Conservation (phyloP, 2,888 invertebrate species). For the Tuberolachnus salignus region DNA sequence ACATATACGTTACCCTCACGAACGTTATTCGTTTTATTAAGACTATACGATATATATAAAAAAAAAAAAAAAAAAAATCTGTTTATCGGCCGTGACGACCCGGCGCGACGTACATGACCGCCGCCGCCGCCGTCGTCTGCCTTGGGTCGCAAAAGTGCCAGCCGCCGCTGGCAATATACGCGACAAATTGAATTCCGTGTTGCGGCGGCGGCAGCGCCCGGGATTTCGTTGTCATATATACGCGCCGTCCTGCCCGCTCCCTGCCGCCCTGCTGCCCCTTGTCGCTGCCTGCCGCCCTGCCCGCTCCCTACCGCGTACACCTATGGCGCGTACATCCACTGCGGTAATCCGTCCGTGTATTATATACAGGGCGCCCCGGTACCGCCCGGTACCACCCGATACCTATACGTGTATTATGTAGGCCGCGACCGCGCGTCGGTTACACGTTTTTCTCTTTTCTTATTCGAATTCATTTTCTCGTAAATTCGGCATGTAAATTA, state of each 20-base stretch:
- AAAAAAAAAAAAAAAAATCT: neutral
- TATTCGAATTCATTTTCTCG: too few relatives aligned
- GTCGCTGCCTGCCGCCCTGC: too few relatives aligned
- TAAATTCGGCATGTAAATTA: too few relatives aligned
- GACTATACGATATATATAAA: too few relatives aligned
- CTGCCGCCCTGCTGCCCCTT: neutral
- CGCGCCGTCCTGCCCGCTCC: neutral
- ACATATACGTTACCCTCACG: too few relatives aligned
- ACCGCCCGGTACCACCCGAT: too few relatives aligned
- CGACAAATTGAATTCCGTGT: slow-evolving; percentile 29
- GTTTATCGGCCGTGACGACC: slow-evolving; percentile 10
- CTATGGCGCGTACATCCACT: neutral
- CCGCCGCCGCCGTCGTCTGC: neutral
- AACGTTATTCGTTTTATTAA: too few relatives aligned
- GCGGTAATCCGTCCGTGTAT: slow-evolving; percentile 15
- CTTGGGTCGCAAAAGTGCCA: neutral
- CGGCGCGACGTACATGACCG: neutral
- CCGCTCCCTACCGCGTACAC: neutral
- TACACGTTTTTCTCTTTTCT: too few relatives aligned
- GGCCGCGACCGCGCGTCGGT: too few relatives aligned
- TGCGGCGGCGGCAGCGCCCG: slow-evolving; percentile 2
- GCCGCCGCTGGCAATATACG: neutral
- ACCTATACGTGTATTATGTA: too few relatives aligned
- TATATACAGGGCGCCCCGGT: neutral
- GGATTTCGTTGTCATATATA: slow-evolving; percentile 21